These are phyloP conservation scores for Diabrotica virgifera DNA, from an alignment of 1,140 invertebrate genomes.

Conservation along the genomic window DNA sequence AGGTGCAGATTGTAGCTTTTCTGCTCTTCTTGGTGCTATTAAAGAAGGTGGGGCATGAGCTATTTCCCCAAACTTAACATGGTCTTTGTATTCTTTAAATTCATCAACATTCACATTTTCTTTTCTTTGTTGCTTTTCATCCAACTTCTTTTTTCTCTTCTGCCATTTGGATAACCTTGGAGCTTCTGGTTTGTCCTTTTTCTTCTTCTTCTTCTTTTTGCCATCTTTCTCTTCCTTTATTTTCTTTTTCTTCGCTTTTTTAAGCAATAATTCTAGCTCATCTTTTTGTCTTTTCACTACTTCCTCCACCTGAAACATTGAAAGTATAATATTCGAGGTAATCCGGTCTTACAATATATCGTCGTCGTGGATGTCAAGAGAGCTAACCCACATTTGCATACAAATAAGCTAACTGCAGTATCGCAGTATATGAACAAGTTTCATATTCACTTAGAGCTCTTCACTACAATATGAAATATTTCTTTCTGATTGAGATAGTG, in stretches of 20 bases:
- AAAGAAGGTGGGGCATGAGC: conserved; percentile 63
- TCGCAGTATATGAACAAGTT: too few relatives aligned
- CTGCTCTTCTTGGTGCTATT: conserved; percentile 51
- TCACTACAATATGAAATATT: too few relatives aligned
- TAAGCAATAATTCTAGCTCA: conserved; percentile 47
- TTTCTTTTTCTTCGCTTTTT: conserved; percentile 35
- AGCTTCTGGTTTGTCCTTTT: conserved; percentile 38
- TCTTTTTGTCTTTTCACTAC: conserved; percentile 50
- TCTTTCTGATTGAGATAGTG: too few relatives aligned
- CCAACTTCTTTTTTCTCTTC: conserved; percentile 50
- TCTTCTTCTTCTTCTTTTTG: conserved; percentile 49
- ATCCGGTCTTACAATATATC: neutral
- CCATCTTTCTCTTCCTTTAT: conserved; percentile 46
- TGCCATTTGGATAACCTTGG: conserved; percentile 50
- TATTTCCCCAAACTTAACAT: conserved; percentile 64
- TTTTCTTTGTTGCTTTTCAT: conserved; percentile 51
- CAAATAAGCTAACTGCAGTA: too few relatives aligned
- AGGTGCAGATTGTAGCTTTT: conserved; percentile 40
- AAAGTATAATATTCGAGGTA: neutral
- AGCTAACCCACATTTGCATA: too few relatives aligned
- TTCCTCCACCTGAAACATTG: conserved; percentile 40
- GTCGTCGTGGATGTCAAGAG: too few relatives aligned
- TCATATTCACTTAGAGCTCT: too few relatives aligned
- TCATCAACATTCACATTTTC: conserved; percentile 43
- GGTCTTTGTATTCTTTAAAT: conserved; percentile 51